These are phyloP conservation scores for Aporophyla nigra DNA, from an alignment of 2,888 invertebrate genomes.

Conservation along the genomic window DNA sequence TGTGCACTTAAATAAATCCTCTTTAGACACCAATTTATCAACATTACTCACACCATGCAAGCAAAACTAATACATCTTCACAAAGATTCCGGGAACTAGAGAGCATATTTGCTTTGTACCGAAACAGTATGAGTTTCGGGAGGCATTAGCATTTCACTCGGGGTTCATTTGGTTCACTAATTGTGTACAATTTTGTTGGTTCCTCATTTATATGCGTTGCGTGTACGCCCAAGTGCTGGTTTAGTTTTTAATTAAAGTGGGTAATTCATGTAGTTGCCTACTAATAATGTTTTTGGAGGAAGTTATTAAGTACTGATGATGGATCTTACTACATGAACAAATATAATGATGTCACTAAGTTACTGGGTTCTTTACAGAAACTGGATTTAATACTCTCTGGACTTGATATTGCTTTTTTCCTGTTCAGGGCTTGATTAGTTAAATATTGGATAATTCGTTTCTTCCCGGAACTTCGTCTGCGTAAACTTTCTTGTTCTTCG, in stretches of 20 bases:
- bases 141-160: constrained; percentile 69
- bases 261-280: constrained; percentile 40
- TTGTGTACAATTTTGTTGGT: constrained; percentile 69
- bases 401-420: neutral
- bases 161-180: constrained; percentile 71
- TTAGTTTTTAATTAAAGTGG: constrained; percentile 66
- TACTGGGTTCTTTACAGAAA: neutral
- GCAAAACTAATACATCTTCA: constrained; percentile 34
- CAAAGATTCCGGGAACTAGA: constrained; percentile 39
- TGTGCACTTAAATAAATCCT: too few species aligned
- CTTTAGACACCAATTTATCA: neutral
- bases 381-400: neutral
- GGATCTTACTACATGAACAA: neutral
- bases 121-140: constrained; percentile 59
- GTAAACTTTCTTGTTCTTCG: too few species aligned
- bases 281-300: constrained; percentile 17
- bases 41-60: neutral
- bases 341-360: neutral
- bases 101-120: constrained; percentile 58
- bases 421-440: neutral
- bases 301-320: constrained; percentile 6
- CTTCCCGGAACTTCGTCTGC: too few species aligned
- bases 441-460: neutral
- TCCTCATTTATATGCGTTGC: constrained; percentile 68
- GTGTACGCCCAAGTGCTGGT: constrained; percentile 52